These are phyloP conservation scores for Lithophane leautieri DNA, from an alignment of 2,888 invertebrate species.

Conservation along the genomic window DNA sequence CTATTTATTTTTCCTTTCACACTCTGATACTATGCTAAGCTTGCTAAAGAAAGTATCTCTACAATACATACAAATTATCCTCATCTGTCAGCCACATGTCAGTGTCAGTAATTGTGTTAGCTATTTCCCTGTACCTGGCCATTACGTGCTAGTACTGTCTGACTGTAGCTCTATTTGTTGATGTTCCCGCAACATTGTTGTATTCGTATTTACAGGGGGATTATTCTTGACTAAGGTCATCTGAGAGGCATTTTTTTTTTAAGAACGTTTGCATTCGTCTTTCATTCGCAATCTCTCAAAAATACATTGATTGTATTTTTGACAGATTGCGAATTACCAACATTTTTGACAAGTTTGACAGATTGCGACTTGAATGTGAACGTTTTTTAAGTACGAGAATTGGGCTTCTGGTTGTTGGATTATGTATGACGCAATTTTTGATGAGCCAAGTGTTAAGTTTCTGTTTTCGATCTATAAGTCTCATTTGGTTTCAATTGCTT, in stretches of 20 bases:
- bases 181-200: slow-evolving; percentile 56
- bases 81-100: slow-evolving; percentile 32
- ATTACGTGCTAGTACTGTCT: slow-evolving; percentile 37
- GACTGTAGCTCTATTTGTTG: slow-evolving; percentile 38
- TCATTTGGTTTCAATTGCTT: neutral
- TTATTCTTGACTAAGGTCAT: slow-evolving; percentile 26
- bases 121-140: slow-evolving; percentile 46
- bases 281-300: too few species aligned
- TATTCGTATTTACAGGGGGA: slow-evolving; percentile 30
- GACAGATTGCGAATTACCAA: too few species aligned
- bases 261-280: too few species aligned
- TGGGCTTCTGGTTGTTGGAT: too few species aligned
- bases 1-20: neutral
- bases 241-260: too few species aligned
- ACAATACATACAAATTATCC: slow-evolving; percentile 31
- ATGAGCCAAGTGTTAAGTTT: neutral
- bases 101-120: slow-evolving; percentile 56
- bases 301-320: too few species aligned
- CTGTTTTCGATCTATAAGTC: neutral
- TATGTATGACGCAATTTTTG: neutral
- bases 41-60: neutral
- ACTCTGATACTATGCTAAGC: too few species aligned
- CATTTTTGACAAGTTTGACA: too few species aligned
- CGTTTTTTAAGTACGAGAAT: too few species aligned
- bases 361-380: too few species aligned